phyloP scores from a whole-genome alignment of 1,140 invertebrate species.

The Ceratitis capitata region DNA sequence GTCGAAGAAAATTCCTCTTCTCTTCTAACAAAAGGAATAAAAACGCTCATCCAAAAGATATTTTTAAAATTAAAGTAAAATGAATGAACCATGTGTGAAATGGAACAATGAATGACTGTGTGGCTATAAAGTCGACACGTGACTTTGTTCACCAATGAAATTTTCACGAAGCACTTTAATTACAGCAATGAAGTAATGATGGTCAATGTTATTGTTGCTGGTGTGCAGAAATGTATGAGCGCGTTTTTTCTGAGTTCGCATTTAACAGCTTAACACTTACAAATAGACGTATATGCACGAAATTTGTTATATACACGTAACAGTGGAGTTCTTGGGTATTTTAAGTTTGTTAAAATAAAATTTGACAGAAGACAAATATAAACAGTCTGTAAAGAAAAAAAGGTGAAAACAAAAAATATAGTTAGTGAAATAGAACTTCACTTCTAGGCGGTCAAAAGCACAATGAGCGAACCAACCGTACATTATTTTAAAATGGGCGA shows the following conservation, averaged over 20 bases:
- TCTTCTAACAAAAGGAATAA: not conserved
- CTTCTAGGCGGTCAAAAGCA: too few species aligned
- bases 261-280: not conserved
- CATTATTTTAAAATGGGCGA: too few species aligned
- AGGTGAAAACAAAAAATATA: too few species aligned
- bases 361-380: too few species aligned
- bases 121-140: slow-evolving; percentile 14
- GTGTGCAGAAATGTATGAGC: not conserved
- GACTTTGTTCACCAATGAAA: slow-evolving; percentile 1
- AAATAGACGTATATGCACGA: not conserved
- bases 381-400: too few species aligned
- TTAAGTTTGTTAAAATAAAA: too few species aligned
- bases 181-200: not conserved
- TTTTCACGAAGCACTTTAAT: slow-evolving; percentile 10
- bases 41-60: not conserved
- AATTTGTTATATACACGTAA: too few species aligned
- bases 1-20: too few species aligned
- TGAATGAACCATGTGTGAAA: slow-evolving; percentile 4
- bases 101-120: not conserved
- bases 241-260: not conserved
- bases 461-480: too few species aligned
- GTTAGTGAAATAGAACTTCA: too few species aligned
- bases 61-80: not conserved
- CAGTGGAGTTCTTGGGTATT: too few species aligned
- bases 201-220: not conserved